phyloP scores from a whole-genome alignment of 1,140 invertebrate species.

The Lysiphlebus fabarum region DNA sequence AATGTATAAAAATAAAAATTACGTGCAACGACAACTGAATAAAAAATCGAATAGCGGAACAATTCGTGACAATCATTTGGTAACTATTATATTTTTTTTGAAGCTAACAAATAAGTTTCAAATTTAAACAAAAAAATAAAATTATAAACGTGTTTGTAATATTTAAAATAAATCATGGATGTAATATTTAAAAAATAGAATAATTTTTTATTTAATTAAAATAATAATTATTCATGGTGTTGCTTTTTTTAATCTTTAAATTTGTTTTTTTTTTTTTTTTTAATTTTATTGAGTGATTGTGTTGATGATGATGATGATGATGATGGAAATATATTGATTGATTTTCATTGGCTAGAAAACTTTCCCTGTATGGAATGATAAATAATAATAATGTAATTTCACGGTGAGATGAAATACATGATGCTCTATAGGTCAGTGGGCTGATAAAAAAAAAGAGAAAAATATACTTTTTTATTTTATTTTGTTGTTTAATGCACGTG shows the following conservation, averaged over 20 bases:
- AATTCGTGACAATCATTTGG: slow-evolving; percentile 11
- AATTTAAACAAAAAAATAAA: not conserved
- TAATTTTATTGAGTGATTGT: too few relatives aligned
- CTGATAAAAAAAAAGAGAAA: not conserved
- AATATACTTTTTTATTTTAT: not conserved
- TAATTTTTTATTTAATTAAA: too few relatives aligned
- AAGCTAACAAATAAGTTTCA: too few relatives aligned
- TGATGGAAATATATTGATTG: too few relatives aligned
- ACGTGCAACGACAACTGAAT: slow-evolving; percentile 10
- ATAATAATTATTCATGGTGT: too few relatives aligned
- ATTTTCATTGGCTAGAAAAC: too few relatives aligned
- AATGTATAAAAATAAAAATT: not conserved
- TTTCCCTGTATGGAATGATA: too few relatives aligned
- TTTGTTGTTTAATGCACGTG: slow-evolving; percentile 8
- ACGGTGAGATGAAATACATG: not conserved
- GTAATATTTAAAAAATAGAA: too few relatives aligned
- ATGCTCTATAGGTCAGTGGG: slow-evolving; percentile 9
- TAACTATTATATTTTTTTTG: not conserved
- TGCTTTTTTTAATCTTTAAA: too few relatives aligned
- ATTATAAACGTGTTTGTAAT: slow-evolving; percentile 5
- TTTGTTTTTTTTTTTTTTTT: too few relatives aligned
- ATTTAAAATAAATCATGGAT: not conserved
- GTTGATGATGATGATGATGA: too few relatives aligned
- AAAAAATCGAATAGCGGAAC: slow-evolving; percentile 16
- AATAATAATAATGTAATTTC: too few relatives aligned